Evolutionary conservation across 2,888 invertebrate genomes (phyloP).

Genomic region (Enchytraeus crypticus): DNA sequence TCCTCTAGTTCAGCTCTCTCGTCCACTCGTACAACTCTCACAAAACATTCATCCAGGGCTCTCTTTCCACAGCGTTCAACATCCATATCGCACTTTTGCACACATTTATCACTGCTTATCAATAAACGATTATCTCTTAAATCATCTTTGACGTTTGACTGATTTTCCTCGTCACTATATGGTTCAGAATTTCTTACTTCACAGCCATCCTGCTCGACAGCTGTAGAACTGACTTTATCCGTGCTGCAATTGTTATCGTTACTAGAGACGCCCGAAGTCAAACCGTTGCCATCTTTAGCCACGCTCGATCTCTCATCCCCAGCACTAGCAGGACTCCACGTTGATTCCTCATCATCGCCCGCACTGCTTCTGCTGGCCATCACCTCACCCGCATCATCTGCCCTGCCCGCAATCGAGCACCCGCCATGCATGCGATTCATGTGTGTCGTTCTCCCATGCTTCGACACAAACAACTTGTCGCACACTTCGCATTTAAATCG

Average conservation of each 20-base stretch:
- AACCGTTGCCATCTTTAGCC: too few species aligned
- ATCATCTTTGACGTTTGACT: too few species aligned
- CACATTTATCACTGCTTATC: too few species aligned
- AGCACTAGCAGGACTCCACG: not conserved
- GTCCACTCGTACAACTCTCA: constrained; percentile 9
- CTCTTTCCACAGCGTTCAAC: too few species aligned
- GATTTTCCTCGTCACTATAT: too few species aligned
- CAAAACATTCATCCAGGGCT: constrained; percentile 9
- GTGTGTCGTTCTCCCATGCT: constrained; percentile 15
- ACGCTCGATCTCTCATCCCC: not conserved
- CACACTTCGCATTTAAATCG: constrained; percentile 12
- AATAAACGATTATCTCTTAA: too few species aligned
- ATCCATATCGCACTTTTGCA: too few species aligned
- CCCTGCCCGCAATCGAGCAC: not conserved
- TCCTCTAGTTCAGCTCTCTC: not conserved
- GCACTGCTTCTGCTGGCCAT: not conserved
- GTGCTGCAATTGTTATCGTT: too few species aligned
- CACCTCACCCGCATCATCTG: not conserved
- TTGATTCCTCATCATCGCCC: not conserved
- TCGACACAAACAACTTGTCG: constrained; percentile 15
- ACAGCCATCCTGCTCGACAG: too few species aligned
- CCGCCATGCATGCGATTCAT: constrained; percentile 11
- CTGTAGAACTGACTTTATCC: too few species aligned
- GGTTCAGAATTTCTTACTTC: too few species aligned
- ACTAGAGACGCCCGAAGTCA: too few species aligned